Percentiles rank a stretch among this genome's conserved stretches.
Conservation (phyloP, 2,888 invertebrate genomes). For the Taphrorychus bicolor region DNA sequence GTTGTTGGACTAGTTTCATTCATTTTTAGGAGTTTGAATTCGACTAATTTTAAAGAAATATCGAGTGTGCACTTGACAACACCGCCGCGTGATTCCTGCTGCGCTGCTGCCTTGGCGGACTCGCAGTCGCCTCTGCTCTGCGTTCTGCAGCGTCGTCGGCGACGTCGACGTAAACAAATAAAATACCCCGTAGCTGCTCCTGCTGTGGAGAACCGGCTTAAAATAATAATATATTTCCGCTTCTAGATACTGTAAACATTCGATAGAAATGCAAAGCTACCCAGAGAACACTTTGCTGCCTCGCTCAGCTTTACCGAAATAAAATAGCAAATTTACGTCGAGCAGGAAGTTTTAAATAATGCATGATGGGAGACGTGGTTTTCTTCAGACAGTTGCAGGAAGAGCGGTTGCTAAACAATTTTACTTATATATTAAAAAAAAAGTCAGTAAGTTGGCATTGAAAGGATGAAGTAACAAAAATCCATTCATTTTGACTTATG, state of each 20-base stretch:
- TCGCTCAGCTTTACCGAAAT: neutral
- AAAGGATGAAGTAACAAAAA: no score
- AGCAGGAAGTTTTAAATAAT: neutral
- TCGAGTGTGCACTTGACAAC: constrained; percentile 21
- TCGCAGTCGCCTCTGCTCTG: constrained; percentile 38
- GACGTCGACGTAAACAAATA: constrained; percentile 37
- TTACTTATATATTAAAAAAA: no score
- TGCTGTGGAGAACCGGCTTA: constrained; percentile 23
- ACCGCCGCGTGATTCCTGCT: constrained; percentile 24
- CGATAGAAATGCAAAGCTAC: neutral
- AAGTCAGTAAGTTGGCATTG: no score
- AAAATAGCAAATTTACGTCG: neutral
- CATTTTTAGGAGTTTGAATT: no score
- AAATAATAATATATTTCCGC: constrained; percentile 35
- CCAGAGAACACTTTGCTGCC: neutral
- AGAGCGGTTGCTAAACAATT: no score
- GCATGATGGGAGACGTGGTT: neutral
- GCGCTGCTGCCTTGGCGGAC: constrained; percentile 37
- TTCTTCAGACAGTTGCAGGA: no score
- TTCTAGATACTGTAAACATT: constrained; percentile 20
- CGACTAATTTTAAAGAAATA: neutral
- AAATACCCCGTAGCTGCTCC: constrained; percentile 20
- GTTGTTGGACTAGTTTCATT: no score
- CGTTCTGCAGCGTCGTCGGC: constrained; percentile 24
- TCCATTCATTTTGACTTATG: no score